A percentile compares a stretch with the other conserved stretches of the same genome.
Evolutionary conservation across 2,888 invertebrate genomes (phyloP).

Genomic region (Pseudococcus jackbeardsleyi): DNA sequence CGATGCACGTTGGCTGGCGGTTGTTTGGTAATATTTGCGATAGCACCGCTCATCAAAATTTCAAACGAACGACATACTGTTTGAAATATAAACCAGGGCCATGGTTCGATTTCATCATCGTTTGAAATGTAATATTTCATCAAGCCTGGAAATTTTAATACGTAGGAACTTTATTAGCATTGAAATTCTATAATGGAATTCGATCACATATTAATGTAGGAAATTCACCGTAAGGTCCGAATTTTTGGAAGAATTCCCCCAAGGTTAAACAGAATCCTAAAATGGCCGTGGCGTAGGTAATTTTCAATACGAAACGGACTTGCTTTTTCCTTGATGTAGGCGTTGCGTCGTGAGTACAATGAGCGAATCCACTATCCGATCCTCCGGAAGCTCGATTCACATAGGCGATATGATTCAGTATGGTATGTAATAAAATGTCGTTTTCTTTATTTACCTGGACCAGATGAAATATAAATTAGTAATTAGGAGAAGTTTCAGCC

Average conservation of each 20-base stretch:
- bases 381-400: conserved; percentile 70
- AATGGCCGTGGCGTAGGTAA: conserved; percentile 73
- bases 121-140: conserved; percentile 55
- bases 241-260: conserved; percentile 72
- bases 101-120: conserved; percentile 57
- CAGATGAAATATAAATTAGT: neutral
- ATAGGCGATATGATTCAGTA: conserved; percentile 74
- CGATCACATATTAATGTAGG: neutral
- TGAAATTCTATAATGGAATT: too few relatives aligned
- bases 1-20: conserved; percentile 71
- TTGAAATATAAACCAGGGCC: conserved; percentile 75
- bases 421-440: conserved; percentile 71
- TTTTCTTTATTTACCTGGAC: conserved; percentile 55
- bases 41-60: conserved; percentile 72
- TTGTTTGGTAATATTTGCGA: conserved; percentile 74
- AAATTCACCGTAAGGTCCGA: conserved; percentile 72
- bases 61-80: conserved; percentile 72
- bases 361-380: conserved; percentile 65
- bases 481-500: neutral
- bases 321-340: conserved; percentile 70
- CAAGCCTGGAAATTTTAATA: conserved; percentile 52
- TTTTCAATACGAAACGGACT: conserved; percentile 72
- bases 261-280: conserved; percentile 73
- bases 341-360: conserved; percentile 59
- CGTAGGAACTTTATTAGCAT: neutral